Evolutionary conservation across 2,797 vertebrate species (phyloP), one percentile per base, ranked within the genome.

Genomic region (Phyllotis vaccarum): DNA sequence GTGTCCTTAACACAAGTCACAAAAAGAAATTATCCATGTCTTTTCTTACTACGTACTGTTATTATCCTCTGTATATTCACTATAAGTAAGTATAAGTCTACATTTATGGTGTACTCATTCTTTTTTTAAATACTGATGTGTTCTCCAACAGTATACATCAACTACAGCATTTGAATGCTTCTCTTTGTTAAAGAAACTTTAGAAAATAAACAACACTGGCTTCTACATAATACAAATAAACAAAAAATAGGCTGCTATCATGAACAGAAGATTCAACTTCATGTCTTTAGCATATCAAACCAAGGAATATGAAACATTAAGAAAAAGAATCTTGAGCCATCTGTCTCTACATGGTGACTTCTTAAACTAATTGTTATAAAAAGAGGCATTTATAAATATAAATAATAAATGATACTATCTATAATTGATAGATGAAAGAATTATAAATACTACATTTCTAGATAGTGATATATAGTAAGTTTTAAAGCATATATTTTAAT

Each of bases 191-290:
- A 2, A 91, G 58, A 97, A 96, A 96, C 92, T 96, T 98, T 96
- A 95, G 6, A 95, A 97, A 93, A 81, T 72, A 76, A 96, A 97
- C 97, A 97, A 97, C 95, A 98, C 96, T 94, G 83, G 94, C 97
- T 98, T 94, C 97, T 97, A 98, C 96, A 97, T 89, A 95, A 82
- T 40, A 96, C 93, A 98, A 97, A 92, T 86, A 98, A 98, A 94
- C 94, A 98, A 97, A 98, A 98, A 98, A 98, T 95, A 56, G 96
- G 93, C 97, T 98, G 97, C 98, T 98, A 97, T 56, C 97, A 83
- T 88, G 95, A 91, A 70, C 97, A 91, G 95, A 98, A 98, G 95
- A 97, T 43, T 97, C 31, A 95, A 97, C 96, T 95, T 98, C 95
- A 82, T 96, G 97, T 97, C 94, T 96, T 95, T 82, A 96, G 96